Evolutionary conservation across 2,113 vertebrate genomes (phyloP), one percentile per base, ranked within the genome.

Genomic region (Ceratotherium simum): DNA sequence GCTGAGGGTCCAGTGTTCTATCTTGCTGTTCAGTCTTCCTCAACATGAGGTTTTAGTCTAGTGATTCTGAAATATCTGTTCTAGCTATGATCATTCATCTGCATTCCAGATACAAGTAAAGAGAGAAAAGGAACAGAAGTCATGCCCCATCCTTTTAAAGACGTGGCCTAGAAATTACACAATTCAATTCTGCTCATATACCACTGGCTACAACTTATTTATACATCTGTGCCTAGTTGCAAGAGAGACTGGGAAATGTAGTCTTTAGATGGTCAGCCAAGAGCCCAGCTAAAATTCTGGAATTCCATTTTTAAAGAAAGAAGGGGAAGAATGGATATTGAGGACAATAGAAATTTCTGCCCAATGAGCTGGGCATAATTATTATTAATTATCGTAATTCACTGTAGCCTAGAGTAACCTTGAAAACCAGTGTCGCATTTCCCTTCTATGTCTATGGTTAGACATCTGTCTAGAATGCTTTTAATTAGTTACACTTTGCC

Each of bases 281-380:
- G 29, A 23, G 21, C 14, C 29, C n/a, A 54, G 33, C 3, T 58
- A 56, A 67, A 75, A 56, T 67, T 14, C n/a, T 67, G 21, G 65
- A 5, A 90, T 92, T 87, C 29, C 7, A 25, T 91, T 70, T 90
- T 82, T 93, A 31, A 86, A 76, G 17, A 48, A 79, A 65, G 16
- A 11, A 89, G 12, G 18, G 8, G 3, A 39, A 48, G 2, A 54
- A 56, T 80, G 18, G 29, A 18, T n/a, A 76, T 36, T 36, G 29
- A 76, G 78, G 17, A 65, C 2, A 75, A 36, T 69, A 23, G 10
- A 54, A 25, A 3, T 72, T 81, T 72, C 27, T 92, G 29, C 21
- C 75, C 78, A 46, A 6, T 64, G 51, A 72, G 1, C 39, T 3
- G 70, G 42, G 16, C 10, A 33, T 92, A 69, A 54, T 69, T 78